Evolutionary conservation across 2,113 vertebrate genomes (phyloP).

Genomic region (Onychostruthus taczanowskii): DNA sequence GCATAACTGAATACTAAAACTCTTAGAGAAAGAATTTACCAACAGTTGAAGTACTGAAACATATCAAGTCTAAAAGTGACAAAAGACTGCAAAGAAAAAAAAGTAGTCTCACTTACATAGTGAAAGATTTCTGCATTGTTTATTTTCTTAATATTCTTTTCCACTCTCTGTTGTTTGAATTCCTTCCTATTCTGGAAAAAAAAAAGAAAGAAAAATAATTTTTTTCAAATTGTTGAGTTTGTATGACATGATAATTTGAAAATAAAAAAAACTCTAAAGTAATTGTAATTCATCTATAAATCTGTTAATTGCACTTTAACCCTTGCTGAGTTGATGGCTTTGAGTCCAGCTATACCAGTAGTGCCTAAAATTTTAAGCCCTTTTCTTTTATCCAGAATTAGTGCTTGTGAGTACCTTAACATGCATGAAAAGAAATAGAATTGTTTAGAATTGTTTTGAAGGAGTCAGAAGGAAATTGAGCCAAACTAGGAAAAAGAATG

Average conservation of each 20-base stretch:
- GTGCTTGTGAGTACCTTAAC: background rate
- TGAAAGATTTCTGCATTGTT: background rate
- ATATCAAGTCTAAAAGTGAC: slow-evolving; percentile 2
- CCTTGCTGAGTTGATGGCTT: background rate
- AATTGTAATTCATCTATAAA: background rate
- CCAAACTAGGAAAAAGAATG: background rate
- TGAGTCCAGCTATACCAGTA: background rate
- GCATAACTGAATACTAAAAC: slow-evolving; percentile 6
- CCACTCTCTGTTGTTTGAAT: background rate
- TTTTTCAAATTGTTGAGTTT: background rate
- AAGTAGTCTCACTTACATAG: background rate
- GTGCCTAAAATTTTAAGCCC: background rate
- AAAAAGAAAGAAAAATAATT: background rate
- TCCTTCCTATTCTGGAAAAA: background rate
- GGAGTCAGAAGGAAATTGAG: background rate
- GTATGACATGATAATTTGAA: background rate
- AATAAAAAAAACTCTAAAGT: background rate
- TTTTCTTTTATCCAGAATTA: background rate
- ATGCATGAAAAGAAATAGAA: background rate
- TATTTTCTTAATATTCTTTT: background rate
- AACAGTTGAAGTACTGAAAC: background rate
- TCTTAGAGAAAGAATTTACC: background rate
- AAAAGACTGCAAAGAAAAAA: background rate
- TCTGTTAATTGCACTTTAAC: background rate
- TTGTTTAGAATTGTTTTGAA: background rate